phyloP scores from a whole-genome alignment of 2,888 invertebrate species.

The Deilephila elpenor region DNA sequence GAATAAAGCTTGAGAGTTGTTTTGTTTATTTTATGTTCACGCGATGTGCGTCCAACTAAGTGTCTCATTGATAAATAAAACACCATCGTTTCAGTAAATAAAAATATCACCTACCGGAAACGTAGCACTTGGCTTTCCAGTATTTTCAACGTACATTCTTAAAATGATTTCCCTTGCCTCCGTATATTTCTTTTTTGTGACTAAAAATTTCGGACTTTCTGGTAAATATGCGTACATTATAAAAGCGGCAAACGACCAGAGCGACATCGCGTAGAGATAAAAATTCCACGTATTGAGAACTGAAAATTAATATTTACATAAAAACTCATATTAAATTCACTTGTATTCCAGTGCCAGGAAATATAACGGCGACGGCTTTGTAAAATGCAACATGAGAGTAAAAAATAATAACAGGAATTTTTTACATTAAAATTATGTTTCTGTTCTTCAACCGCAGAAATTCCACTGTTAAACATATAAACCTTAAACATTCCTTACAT shows the following conservation, averaged over 20 bases:
- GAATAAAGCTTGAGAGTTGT: no score
- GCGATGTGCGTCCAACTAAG: no score
- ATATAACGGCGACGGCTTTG: no score
- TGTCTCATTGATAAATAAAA: not conserved
- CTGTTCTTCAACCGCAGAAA: no score
- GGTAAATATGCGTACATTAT: constrained; percentile 61
- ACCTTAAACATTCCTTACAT: no score
- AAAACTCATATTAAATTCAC: not conserved
- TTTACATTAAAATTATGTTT: no score
- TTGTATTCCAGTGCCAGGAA: no score
- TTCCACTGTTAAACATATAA: no score
- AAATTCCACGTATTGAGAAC: constrained; percentile 74
- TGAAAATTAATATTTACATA: constrained; percentile 48
- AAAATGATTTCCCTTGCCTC: constrained; percentile 67
- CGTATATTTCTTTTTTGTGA: constrained; percentile 64
- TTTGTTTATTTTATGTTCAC: no score
- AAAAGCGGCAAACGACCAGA: constrained; percentile 61
- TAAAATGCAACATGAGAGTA: no score
- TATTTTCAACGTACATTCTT: constrained; percentile 67
- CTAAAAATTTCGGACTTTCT: constrained; percentile 72
- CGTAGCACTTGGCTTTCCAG: constrained; percentile 60
- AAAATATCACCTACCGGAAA: constrained; percentile 60
- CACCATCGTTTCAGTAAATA: constrained; percentile 3
- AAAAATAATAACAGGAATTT: no score
- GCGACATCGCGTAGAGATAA: constrained; percentile 60